These are phyloP conservation scores for Poliocrania exsul DNA, from an alignment of 2,797 vertebrate genomes.

Conservation along the genomic window DNA sequence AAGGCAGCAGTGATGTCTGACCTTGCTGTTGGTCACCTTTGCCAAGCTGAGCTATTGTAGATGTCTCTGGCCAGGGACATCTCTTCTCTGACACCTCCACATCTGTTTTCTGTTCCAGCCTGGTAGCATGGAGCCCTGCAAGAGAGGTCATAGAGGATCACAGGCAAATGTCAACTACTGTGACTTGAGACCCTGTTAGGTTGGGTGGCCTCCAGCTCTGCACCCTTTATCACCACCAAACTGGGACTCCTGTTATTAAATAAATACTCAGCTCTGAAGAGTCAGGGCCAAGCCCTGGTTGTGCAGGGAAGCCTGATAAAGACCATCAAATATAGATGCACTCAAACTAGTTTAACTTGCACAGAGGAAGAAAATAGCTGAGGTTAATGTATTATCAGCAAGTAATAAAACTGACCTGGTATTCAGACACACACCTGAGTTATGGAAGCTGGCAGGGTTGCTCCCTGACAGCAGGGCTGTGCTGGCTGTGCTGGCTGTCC, in stretches of 20 bases:
- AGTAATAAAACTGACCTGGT: not conserved
- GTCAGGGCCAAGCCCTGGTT: not conserved
- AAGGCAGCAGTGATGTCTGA: not conserved
- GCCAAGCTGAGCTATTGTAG: not conserved
- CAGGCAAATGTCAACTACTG: not conserved
- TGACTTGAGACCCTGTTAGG: not conserved
- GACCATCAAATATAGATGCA: not conserved
- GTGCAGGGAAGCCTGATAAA: not conserved
- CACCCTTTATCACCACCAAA: not conserved
- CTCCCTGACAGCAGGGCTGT: not conserved
- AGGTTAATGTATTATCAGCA: not conserved
- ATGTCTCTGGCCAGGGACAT: not conserved
- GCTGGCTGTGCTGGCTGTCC: not conserved
- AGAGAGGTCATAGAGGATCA: rapidly evolving
- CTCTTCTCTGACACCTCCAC: not conserved
- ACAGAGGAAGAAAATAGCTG: not conserved
- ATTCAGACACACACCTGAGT: not conserved
- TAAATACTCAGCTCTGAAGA: not conserved
- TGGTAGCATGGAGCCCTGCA: not conserved
- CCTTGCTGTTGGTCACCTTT: not conserved
- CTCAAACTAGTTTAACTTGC: not conserved
- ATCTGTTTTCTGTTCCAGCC: not conserved
- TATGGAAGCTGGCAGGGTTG: not conserved
- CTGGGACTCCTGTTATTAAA: not conserved
- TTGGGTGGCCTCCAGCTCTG: not conserved